phyloP scores from a whole-genome alignment of 2,888 invertebrate genomes.

The Eupsilia transversa region DNA sequence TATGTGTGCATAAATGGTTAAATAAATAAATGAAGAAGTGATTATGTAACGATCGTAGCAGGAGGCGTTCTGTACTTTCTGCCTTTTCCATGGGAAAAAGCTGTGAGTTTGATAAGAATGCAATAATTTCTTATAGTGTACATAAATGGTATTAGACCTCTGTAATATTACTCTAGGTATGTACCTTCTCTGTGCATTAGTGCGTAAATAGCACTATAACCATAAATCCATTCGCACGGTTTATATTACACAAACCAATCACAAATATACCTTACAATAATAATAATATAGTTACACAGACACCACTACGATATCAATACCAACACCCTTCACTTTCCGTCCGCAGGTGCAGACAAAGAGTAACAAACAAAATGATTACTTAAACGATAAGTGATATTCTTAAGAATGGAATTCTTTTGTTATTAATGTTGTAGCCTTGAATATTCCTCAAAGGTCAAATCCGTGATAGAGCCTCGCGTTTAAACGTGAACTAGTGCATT shows the following conservation, averaged over 20 bases:
- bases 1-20: no score
- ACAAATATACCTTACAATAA: constrained; percentile 1
- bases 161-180: no score
- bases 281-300: neutral
- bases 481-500: neutral
- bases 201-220: neutral
- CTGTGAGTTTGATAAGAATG: neutral
- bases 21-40: no score
- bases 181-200: neutral
- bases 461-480: constrained; percentile 15
- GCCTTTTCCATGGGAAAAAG: neutral
- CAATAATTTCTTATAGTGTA: no score
- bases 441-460: constrained; percentile 41
- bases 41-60: neutral
- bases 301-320: constrained; percentile 25
- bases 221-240: constrained; percentile 4
- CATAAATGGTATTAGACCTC: no score
- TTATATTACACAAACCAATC: constrained; percentile 34
- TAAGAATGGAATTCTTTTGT: constrained; percentile 30
- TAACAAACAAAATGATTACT: neutral
- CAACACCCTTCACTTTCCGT: constrained; percentile 47
- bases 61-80: neutral
- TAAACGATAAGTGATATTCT: neutral
- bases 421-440: constrained; percentile 39
- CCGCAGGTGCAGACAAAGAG: constrained; percentile 33